phyloP scores from a whole-genome alignment of 2,113 vertebrate genomes.

The Baryphthengus martii region DNA sequence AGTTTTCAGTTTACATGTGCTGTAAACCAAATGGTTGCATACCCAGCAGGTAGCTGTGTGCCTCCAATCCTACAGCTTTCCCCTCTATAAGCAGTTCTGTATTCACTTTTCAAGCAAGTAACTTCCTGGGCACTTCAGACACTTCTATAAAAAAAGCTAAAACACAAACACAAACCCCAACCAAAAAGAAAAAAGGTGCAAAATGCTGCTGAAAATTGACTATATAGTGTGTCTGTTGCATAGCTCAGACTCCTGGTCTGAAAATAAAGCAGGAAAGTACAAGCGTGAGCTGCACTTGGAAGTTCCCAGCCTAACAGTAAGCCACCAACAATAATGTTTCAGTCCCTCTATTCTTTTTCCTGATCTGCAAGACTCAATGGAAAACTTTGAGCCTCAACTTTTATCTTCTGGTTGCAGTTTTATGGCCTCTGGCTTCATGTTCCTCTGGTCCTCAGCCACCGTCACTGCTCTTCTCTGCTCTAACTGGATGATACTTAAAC shows the following conservation, averaged over 20 bases:
- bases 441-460: rapidly evolving
- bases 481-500: neutral
- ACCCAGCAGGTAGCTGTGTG: neutral
- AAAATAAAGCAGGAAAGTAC: neutral
- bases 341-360: neutral
- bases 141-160: neutral
- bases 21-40: neutral
- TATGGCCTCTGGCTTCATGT: neutral
- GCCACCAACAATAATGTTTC: neutral
- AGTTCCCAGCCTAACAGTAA: neutral
- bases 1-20: rapidly evolving
- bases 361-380: neutral
- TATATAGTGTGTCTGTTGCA: neutral
- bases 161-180: too few relatives aligned
- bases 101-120: neutral
- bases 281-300: neutral
- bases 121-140: neutral
- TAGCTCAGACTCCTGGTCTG: neutral
- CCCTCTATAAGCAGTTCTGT: neutral
- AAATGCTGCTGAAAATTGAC: neutral
- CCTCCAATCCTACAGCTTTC: neutral
- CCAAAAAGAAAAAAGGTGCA: neutral
- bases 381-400: neutral
- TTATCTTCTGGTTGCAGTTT: neutral
- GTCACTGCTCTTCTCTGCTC: neutral